A percentile compares a stretch with the other conserved stretches of the same genome.
Evolutionary conservation across 2,888 invertebrate species (phyloP).

Genomic region (Lasioglossum oenotherae): DNA sequence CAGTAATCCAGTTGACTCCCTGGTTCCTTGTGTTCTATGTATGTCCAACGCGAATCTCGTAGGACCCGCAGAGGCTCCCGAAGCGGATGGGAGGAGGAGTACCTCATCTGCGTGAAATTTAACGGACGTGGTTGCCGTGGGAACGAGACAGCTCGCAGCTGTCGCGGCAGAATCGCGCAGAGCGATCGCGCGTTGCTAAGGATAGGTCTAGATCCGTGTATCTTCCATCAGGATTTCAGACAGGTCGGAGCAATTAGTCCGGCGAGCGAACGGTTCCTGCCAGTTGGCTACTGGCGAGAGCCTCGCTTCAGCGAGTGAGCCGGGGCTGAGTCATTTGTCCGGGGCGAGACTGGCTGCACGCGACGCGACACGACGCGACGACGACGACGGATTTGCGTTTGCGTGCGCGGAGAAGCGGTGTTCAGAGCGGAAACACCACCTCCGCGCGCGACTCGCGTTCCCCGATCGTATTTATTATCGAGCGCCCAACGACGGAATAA

Average conservation of each 20-base stretch:
- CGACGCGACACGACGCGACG: slow-evolving; percentile 33
- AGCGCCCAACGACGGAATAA: neutral
- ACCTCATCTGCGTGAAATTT: neutral
- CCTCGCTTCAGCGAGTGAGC: neutral
- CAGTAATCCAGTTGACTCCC: no score
- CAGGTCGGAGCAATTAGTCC: slow-evolving; percentile 18
- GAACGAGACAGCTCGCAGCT: slow-evolving; percentile 6
- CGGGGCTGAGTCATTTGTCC: slow-evolving; percentile 42
- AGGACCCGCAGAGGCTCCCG: neutral
- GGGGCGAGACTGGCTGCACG: slow-evolving; percentile 46
- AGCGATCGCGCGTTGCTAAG: neutral
- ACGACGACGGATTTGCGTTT: neutral
- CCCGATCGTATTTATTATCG: neutral
- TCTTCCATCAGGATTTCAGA: slow-evolving; percentile 14
- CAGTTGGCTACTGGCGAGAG: slow-evolving; percentile 6
- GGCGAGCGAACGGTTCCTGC: neutral
- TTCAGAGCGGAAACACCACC: slow-evolving; percentile 5
- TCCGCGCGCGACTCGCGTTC: neutral
- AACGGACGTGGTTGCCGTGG: neutral
- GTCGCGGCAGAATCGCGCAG: neutral
- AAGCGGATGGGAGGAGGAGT: neutral
- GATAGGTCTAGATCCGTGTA: neutral
- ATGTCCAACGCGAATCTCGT: neutral
- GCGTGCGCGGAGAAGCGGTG: slow-evolving; percentile 1
- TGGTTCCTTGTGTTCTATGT: no score